Percentiles rank a stretch among this genome's conserved stretches.
These are phyloP conservation scores for Drosophila repleta DNA, from an alignment of 1,140 invertebrate species.

Conservation along the genomic window DNA sequence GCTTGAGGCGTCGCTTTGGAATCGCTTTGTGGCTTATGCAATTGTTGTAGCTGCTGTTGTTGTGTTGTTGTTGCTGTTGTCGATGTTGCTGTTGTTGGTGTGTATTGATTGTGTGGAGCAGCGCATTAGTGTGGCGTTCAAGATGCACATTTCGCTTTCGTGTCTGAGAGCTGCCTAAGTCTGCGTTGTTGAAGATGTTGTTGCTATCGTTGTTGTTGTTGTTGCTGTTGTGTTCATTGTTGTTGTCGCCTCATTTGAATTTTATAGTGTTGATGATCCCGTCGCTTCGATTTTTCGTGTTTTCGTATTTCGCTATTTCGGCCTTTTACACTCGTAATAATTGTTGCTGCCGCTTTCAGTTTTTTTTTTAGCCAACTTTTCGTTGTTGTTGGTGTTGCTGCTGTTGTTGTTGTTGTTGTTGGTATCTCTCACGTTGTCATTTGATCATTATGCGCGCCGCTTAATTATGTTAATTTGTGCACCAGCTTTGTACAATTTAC, in stretches of 20 bases:
- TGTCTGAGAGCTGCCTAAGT: slow-evolving; percentile 10
- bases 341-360: slow-evolving; percentile 29
- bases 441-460: slow-evolving; percentile 60
- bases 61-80: slow-evolving; percentile 5
- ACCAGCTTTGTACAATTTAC: slow-evolving; percentile 38
- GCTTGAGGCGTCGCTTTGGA: slow-evolving; percentile 30
- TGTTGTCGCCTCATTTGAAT: slow-evolving; percentile 61
- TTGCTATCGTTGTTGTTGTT: slow-evolving; percentile 8
- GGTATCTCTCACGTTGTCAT: slow-evolving; percentile 43
- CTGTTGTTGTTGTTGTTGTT: not conserved
- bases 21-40: slow-evolving; percentile 42
- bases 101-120: slow-evolving; percentile 54
- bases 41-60: slow-evolving; percentile 30
- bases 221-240: slow-evolving; percentile 22
- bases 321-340: slow-evolving; percentile 36
- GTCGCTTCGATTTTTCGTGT: slow-evolving; percentile 43
- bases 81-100: slow-evolving; percentile 9
- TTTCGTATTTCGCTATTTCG: slow-evolving; percentile 43
- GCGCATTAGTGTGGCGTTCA: slow-evolving; percentile 46
- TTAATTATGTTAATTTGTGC: slow-evolving; percentile 71
- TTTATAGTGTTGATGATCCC: slow-evolving; percentile 58
- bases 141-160: slow-evolving; percentile 72
- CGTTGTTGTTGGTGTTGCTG: slow-evolving; percentile 11
- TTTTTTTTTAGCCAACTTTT: slow-evolving; percentile 6
- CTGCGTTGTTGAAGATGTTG: slow-evolving; percentile 19